Base-by-base conservation (phyloP, 2,797 vertebrate genomes). In the Podarcis siculus region DNA sequence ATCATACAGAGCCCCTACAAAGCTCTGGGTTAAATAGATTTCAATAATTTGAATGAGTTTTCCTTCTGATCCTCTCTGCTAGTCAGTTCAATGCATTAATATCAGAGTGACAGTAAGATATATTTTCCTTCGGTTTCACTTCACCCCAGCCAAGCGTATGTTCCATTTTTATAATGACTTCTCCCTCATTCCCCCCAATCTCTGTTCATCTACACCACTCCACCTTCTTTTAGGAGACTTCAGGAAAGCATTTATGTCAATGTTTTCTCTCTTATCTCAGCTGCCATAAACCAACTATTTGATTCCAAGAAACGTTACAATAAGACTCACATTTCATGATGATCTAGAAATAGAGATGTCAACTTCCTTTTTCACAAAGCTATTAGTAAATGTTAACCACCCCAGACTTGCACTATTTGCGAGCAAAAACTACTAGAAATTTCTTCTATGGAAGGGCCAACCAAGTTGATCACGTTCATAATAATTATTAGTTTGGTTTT, bases 171-270 rank as follows among this genome's bases (percentile, higher is more conserved):
- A 61, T 61, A 17, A 23, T 72, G 45, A 71, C 69, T 27, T 25
- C 30, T 69, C 30, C 67, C 7, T 30, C 67, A 69, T n/a, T 1
- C 67, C 67, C 8, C 35, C 69, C 55, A 77, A 77, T 27, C 25
- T 5, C 35, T 58, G 23, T 72, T 71, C 82, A 58, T 86, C 66
- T 86, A 35, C 42, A 79, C 25, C 42, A 79, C 25, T 1, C 49
- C 35, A n/a, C 32, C 12, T 80, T 85, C 55, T 71, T 80, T 81
- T 30, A n/a, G 32, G 42, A 81, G 30, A 25, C 9, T 80, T 71
- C 25, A 58, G 66, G 15, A 86, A 71, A 86, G 85, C 42, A 72
- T 80, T 72, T 86, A 86, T 80, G 77, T 55, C 71, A 86, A 72
- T 72, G 32, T 32, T 25, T 71, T 27, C 23, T 79, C 85, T 58